These are phyloP conservation scores for Pterobdella sp. DNA, from an alignment of 2,888 invertebrate genomes.

Conservation along the genomic window DNA sequence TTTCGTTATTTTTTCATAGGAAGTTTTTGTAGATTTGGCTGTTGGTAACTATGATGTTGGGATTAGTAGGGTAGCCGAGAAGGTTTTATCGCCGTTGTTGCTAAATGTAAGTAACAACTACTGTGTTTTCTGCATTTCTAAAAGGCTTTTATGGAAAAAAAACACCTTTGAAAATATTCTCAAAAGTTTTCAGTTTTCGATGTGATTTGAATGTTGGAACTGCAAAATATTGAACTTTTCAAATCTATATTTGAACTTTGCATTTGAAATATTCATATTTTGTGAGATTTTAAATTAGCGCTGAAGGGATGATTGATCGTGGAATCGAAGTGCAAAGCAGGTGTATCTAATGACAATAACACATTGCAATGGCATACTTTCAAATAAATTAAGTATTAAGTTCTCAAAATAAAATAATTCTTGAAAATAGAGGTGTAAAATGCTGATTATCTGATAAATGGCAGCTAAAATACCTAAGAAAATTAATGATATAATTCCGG, in stretches of 20 bases:
- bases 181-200: too few relatives aligned
- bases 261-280: too few relatives aligned
- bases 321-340: background rate
- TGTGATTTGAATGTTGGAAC: background rate
- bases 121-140: too few relatives aligned
- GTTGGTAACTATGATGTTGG: constrained; percentile 9
- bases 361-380: background rate
- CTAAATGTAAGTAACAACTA: too few relatives aligned
- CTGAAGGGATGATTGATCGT: background rate
- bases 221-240: background rate
- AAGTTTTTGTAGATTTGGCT: background rate
- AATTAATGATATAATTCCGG: background rate
- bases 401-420: background rate
- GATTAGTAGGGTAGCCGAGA: background rate
- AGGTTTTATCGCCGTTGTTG: background rate
- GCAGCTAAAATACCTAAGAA: background rate
- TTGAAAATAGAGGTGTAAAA: background rate
- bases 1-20: background rate
- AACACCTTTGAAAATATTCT: too few relatives aligned
- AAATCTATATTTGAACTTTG: too few relatives aligned
- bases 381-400: background rate
- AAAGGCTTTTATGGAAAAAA: too few relatives aligned
- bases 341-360: constrained; percentile 11
- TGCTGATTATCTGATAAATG: background rate
- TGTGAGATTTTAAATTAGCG: constrained; percentile 11